phyloP scores from a whole-genome alignment of 1,140 invertebrate genomes.

The Drosophila mauritiana region DNA sequence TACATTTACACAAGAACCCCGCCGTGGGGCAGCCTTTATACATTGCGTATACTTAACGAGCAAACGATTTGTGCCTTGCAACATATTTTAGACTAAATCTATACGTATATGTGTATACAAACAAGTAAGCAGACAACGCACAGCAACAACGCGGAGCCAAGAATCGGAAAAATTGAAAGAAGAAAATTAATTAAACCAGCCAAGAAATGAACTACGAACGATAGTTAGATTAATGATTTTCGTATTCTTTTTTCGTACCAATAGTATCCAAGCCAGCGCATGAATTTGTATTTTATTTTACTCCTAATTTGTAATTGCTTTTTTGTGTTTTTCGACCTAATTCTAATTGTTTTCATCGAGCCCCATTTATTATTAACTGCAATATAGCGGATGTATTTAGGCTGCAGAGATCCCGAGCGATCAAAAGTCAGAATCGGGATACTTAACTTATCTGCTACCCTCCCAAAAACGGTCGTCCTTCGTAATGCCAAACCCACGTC shows the following conservation, averaged over 20 bases:
- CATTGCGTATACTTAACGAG: conserved; percentile 42
- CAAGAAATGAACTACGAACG: conserved; percentile 27
- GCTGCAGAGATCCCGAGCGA: neutral
- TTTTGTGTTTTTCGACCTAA: conserved; percentile 6
- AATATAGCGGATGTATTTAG: conserved; percentile 7
- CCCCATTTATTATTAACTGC: neutral
- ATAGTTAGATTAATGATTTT: conserved; percentile 27
- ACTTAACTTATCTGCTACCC: neutral
- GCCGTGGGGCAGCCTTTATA: conserved; percentile 34
- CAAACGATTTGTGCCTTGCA: conserved; percentile 75
- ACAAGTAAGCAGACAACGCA: conserved; percentile 49
- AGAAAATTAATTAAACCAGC: conserved; percentile 8
- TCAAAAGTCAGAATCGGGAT: neutral
- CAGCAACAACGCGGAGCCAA: conserved; percentile 35
- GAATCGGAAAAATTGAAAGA: conserved; percentile 19
- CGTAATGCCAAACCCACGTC: neutral
- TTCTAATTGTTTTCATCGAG: neutral
- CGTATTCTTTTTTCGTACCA: conserved; percentile 14
- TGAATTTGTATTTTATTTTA: conserved; percentile 41
- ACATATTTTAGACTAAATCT: conserved; percentile 47
- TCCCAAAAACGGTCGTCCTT: neutral
- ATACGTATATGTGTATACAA: conserved; percentile 21
- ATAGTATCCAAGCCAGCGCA: conserved; percentile 7
- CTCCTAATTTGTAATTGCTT: conserved; percentile 5
- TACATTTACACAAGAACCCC: conserved; percentile 13